These are phyloP conservation scores for Microctonus brassicae DNA, from an alignment of 2,888 invertebrate species.

Conservation along the genomic window DNA sequence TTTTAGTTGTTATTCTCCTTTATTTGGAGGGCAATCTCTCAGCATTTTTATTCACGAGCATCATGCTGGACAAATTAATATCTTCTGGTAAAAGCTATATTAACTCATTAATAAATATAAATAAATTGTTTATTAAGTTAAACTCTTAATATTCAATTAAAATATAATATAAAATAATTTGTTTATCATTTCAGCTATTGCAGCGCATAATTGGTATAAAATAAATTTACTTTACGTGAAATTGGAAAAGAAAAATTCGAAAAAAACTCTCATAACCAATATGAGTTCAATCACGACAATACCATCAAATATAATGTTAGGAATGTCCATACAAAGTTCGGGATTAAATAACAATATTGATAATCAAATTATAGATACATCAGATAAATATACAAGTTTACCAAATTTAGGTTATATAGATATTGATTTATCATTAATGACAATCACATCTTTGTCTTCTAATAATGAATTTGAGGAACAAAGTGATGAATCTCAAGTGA, in stretches of 20 bases:
- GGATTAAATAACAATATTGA: background rate
- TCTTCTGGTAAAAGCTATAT: conserved; percentile 49
- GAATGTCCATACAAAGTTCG: conserved; percentile 17
- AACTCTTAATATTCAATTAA: background rate
- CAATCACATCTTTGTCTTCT: conserved; percentile 43
- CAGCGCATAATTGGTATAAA: conserved; percentile 56
- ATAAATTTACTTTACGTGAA: conserved; percentile 51
- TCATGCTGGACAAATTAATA: conserved; percentile 52
- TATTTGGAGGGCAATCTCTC: conserved; percentile 51
- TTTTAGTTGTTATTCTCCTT: conserved; percentile 48
- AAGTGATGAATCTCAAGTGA: conserved; percentile 35
- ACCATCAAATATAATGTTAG: conserved; percentile 23
- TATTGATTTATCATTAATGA: conserved; percentile 37
- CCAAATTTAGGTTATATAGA: conserved; percentile 39
- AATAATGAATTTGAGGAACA: conserved; percentile 44
- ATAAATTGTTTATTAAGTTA: background rate
- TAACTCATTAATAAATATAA: conserved; percentile 1
- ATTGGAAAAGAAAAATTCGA: conserved; percentile 36
- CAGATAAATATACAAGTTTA: conserved; percentile 42
- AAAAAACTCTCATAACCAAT: conserved; percentile 34
- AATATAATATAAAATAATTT: conserved; percentile 1
- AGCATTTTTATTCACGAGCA: conserved; percentile 49
- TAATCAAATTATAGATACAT: conserved; percentile 10
- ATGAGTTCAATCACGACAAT: background rate
- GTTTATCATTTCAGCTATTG: conserved; percentile 48